Conservation (phyloP, 2,888 invertebrate genomes). For the Junonia oenone region DNA sequence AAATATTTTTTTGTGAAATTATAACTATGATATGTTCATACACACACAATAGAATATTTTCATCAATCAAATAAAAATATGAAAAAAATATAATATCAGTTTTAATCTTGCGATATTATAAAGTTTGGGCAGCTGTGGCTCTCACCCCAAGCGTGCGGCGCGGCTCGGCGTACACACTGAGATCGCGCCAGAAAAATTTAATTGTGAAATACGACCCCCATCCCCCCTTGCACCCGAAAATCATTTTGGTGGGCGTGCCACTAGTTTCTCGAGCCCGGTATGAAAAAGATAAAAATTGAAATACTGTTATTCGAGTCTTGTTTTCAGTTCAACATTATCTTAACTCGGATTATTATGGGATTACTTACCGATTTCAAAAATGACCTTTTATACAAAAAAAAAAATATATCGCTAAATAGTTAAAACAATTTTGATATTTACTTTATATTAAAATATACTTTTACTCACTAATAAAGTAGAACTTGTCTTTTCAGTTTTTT, state of each 20-base stretch:
- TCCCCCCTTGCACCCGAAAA: conserved; percentile 35
- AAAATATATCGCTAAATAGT: too few relatives aligned
- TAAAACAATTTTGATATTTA: too few relatives aligned
- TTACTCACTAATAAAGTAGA: too few relatives aligned
- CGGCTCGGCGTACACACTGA: conserved; percentile 64
- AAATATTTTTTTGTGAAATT: too few relatives aligned
- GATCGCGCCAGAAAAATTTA: conserved; percentile 74
- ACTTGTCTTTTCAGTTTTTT: too few relatives aligned
- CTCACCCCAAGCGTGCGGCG: conserved; percentile 54
- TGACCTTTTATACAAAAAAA: too few relatives aligned
- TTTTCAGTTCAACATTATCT: neutral
- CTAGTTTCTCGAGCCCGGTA: conserved; percentile 28
- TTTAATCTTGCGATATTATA: neutral
- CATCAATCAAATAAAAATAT: neutral
- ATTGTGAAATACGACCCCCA: conserved; percentile 69
- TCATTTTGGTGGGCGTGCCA: conserved; percentile 35
- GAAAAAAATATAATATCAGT: neutral
- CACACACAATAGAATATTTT: neutral
- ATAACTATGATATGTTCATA: too few relatives aligned
- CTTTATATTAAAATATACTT: too few relatives aligned
- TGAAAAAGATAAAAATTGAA: conserved; percentile 24
- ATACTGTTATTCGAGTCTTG: conserved; percentile 4
- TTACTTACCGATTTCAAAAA: too few relatives aligned
- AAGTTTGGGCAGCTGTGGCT: conserved; percentile 45
- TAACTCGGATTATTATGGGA: neutral